Evolutionary conservation across 2,888 invertebrate species (phyloP).

Genomic region (Clunio marinus): DNA sequence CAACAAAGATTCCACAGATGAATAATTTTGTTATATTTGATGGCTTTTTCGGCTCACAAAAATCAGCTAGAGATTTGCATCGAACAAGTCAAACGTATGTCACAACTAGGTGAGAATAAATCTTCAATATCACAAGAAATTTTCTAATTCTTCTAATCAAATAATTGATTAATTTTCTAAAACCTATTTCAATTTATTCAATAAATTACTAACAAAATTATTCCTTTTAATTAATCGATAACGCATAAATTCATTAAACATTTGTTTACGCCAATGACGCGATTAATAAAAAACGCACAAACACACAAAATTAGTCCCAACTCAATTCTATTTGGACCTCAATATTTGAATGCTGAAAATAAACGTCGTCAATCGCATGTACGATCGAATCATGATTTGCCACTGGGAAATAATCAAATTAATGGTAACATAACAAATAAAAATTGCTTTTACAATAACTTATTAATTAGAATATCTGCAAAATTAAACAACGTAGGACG

Average conservation of each 20-base stretch:
- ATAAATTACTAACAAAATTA: no score
- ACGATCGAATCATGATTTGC: no score
- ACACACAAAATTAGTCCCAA: slow-evolving; percentile 48
- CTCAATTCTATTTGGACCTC: slow-evolving; percentile 51
- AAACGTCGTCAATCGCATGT: slow-evolving; percentile 43
- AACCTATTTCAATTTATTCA: neutral
- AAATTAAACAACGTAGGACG: slow-evolving; percentile 56
- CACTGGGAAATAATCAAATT: no score
- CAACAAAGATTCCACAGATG: slow-evolving; percentile 68
- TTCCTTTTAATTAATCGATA: no score
- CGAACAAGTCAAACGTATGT: slow-evolving; percentile 44
- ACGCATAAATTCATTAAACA: no score
- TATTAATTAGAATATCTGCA: slow-evolving; percentile 49
- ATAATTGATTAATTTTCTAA: neutral
- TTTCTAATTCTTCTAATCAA: neutral
- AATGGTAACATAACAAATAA: no score
- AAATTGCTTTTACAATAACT: slow-evolving; percentile 44
- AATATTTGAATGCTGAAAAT: slow-evolving; percentile 45
- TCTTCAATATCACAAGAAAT: neutral
- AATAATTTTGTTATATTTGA: slow-evolving; percentile 85
- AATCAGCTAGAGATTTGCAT: no score
- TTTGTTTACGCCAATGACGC: no score
- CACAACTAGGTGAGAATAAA: slow-evolving; percentile 46
- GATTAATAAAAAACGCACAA: neutral
- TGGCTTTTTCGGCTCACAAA: slow-evolving; percentile 61